Base-by-base conservation (phyloP, 2,888 invertebrate genomes). In the Drosophila trichaetosa region DNA sequence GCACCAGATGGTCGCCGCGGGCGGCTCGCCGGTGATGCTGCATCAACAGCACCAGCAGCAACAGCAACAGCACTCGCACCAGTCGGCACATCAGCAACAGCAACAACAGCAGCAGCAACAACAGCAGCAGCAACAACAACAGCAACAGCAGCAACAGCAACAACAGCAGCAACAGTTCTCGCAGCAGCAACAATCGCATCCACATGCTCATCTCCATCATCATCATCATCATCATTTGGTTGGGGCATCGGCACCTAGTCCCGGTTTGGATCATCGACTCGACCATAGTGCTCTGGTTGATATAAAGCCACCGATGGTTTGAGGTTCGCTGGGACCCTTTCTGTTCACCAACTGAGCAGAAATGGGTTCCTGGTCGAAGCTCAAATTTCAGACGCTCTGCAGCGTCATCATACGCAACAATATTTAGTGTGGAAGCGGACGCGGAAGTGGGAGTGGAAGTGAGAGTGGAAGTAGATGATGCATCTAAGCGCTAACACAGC, bases 271-370 rank as follows among this genome's bases (percentile, higher is more conserved):
- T 92, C 95, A 95, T 67, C 80, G 83, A 11, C 57, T 77, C 24
- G 81, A 81, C 93, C 95, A 95, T 91, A 91, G 86, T 69, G 82
- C 90, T 4, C 60, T 91, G 65, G 94, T 95, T 91, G 96, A 96
- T 91, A 96, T 96, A 83, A 96, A 96, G 94, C 96, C 96, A 21
- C 92, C 93, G 67, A 91, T 93, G 90, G 93, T 93, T 90, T 93
- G 93, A 93, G 92, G 92, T 73, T 95, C 95, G 95, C 96, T 95
- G 94, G 95, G 96, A 94, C 95, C 94, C 95, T 95, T 92, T 83
- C 87, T 93, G 82, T 93, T 93, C 79, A 91, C 92, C 77, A 91
- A 91, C 76, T 91, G 86, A 91, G 60, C 81, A 66, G 79, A 70
- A 78, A 51, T 62, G 80, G 90, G 87, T 79, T 87, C 83, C 88